A percentile compares a stretch with the other conserved stretches of the same genome.
Evolutionary conservation across 2,888 invertebrate genomes (phyloP).

Genomic region (Crematogaster levior): DNA sequence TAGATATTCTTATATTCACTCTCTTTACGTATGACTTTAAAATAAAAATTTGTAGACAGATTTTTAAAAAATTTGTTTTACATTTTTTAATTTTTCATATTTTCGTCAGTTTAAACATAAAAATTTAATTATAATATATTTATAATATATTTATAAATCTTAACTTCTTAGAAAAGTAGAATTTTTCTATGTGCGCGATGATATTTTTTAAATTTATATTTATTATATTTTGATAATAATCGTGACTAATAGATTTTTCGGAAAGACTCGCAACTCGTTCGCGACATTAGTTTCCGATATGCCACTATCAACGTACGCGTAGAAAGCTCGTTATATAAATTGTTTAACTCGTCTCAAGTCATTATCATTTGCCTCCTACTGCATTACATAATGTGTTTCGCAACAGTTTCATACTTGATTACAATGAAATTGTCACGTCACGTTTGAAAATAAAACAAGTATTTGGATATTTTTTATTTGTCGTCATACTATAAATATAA

Average conservation of each 20-base stretch:
- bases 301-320: slow-evolving; percentile 55
- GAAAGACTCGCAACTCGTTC: slow-evolving; percentile 31
- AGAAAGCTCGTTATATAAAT: slow-evolving; percentile 74
- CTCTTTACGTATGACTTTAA: not conserved
- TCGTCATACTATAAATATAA: not conserved
- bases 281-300: slow-evolving; percentile 54
- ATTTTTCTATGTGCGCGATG: not conserved
- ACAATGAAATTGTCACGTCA: not conserved
- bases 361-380: slow-evolving; percentile 62
- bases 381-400: slow-evolving; percentile 70
- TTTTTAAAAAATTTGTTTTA: not conserved
- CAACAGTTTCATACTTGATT: slow-evolving; percentile 49
- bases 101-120: not conserved
- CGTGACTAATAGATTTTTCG: slow-evolving; percentile 55
- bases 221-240: slow-evolving; percentile 8
- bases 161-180: not conserved
- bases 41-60: not conserved
- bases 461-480: not conserved
- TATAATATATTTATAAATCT: not conserved
- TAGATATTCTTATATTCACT: not conserved
- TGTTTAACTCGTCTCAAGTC: slow-evolving; percentile 68
- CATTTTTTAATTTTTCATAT: not conserved
- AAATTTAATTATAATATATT: not conserved
- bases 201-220: not conserved
- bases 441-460: not conserved